phyloP scores from a whole-genome alignment of 2,888 invertebrate species.

The Cryptocheilus praepositus region DNA sequence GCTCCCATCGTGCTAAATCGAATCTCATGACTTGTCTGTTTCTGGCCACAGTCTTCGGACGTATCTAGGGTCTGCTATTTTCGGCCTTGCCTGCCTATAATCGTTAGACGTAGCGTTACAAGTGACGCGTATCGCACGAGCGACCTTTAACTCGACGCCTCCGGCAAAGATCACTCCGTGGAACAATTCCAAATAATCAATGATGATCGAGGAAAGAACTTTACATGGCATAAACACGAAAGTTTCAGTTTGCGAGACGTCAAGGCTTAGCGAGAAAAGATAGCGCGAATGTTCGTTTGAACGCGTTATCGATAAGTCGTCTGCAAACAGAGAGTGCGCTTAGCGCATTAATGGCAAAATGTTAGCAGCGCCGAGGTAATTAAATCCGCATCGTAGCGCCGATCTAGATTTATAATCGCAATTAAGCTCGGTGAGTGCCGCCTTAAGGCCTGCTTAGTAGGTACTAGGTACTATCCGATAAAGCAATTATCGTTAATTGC shows the following conservation, averaged over 20 bases:
- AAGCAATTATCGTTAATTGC: conserved; percentile 64
- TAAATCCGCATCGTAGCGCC: conserved; percentile 44
- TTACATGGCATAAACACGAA: no score
- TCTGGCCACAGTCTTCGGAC: conserved; percentile 13
- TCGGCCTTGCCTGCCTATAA: conserved; percentile 23
- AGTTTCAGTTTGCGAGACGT: no score
- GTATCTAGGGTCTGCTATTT: conserved; percentile 34
- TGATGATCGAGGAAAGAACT: conserved; percentile 11
- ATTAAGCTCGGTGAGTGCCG: conserved; percentile 41
- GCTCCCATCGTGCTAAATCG: conserved; percentile 8
- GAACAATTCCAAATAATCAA: conserved; percentile 28
- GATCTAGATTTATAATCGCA: conserved; percentile 56
- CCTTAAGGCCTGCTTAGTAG: conserved; percentile 26
- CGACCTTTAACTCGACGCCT: conserved; percentile 50
- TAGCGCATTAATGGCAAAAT: no score
- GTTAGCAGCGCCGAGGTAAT: conserved; percentile 28
- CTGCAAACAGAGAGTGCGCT: conserved; percentile 9
- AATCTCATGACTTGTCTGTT: conserved; percentile 7
- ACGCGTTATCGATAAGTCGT: conserved; percentile 11
- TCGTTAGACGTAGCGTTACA: conserved; percentile 9
- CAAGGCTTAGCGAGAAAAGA: no score
- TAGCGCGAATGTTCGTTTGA: background rate
- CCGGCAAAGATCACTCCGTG: conserved; percentile 42
- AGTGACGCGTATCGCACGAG: conserved; percentile 53
- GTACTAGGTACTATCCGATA: conserved; percentile 34